phyloP scores from a whole-genome alignment of 1,140 invertebrate genomes.

The Lineus longissimus region DNA sequence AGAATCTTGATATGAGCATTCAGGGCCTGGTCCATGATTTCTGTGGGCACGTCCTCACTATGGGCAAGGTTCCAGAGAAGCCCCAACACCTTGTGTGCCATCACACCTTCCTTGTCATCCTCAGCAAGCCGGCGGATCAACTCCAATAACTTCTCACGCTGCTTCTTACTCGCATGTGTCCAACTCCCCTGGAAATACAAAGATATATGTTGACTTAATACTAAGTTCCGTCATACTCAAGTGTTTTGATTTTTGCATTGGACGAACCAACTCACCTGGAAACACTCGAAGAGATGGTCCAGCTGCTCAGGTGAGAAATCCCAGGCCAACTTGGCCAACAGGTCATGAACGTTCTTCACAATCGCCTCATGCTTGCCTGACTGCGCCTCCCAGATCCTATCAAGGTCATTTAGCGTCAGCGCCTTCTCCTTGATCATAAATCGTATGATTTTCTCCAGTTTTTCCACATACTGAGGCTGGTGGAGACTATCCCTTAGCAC shows the following conservation, averaged over 20 bases:
- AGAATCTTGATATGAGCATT: slow-evolving; percentile 95
- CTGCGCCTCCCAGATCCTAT: slow-evolving; percentile 88
- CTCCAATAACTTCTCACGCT: slow-evolving; percentile 91
- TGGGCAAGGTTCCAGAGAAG: slow-evolving; percentile 96
- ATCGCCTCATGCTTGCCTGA: slow-evolving; percentile 54
- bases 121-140: slow-evolving; percentile 91
- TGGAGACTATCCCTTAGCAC: slow-evolving; percentile 92
- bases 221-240: not conserved
- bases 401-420: slow-evolving; percentile 83
- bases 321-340: slow-evolving; percentile 95
- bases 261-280: slow-evolving; percentile 65
- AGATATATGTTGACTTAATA: slow-evolving; percentile 1
- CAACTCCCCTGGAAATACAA: slow-evolving; percentile 71
- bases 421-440: slow-evolving; percentile 95
- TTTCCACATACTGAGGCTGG: slow-evolving; percentile 93
- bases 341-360: slow-evolving; percentile 83
- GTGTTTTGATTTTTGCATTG: too few species aligned
- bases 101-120: slow-evolving; percentile 97
- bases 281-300: slow-evolving; percentile 96
- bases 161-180: slow-evolving; percentile 93
- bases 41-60: slow-evolving; percentile 90
- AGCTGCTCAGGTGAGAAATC: slow-evolving; percentile 96
- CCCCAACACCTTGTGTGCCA: slow-evolving; percentile 97
- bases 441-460: slow-evolving; percentile 93
- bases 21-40: slow-evolving; percentile 96